Evolutionary conservation across 1,140 invertebrate genomes (phyloP).

Genomic region (Alviniconcha marisindica): DNA sequence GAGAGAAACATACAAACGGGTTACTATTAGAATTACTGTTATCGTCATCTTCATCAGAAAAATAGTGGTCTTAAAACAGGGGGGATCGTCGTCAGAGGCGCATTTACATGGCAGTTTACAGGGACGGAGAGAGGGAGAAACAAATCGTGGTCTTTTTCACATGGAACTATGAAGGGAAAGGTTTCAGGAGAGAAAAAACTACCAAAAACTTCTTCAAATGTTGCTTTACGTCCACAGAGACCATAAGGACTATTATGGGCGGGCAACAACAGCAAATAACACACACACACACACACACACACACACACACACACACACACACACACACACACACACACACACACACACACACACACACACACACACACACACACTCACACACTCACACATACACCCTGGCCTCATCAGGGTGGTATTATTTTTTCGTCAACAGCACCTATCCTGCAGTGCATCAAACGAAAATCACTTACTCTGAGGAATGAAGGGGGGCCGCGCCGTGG

Average conservation of each 20-base stretch:
- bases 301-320: no score
- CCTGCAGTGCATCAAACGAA: no score
- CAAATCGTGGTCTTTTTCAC: neutral
- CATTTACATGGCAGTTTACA: no score
- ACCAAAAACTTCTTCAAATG: neutral
- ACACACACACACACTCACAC: conserved; percentile 5
- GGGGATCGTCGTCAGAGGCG: no score
- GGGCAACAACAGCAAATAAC: neutral
- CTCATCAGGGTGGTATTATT: no score
- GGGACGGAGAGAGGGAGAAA: neutral
- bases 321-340: neutral
- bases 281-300: neutral
- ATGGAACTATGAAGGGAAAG: no score
- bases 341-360: conserved; percentile 19
- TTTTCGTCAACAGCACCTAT: no score
- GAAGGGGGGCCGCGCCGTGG: neutral
- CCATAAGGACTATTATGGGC: neutral
- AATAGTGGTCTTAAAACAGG: no score
- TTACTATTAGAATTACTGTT: no score
- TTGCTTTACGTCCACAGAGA: neutral
- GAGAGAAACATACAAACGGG: no score
- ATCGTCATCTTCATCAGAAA: no score
- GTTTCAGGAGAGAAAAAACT: neutral
- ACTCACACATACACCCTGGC: conserved; percentile 6
- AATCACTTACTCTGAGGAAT: neutral